phyloP scores from a whole-genome alignment of 2,113 vertebrate genomes.

The Ictalurus furcatus region DNA sequence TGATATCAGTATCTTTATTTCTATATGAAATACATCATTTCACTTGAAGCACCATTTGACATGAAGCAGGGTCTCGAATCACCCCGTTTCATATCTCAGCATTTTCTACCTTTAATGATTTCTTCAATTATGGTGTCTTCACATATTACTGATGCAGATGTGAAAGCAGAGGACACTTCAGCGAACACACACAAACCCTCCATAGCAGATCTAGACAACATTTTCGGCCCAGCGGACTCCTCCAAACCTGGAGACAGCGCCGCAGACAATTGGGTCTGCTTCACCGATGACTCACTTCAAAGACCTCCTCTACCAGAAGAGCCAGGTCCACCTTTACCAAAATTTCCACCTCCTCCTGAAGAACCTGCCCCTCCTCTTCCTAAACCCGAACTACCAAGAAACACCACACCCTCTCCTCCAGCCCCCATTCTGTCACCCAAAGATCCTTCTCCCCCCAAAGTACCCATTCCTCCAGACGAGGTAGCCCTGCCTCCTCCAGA shows the following conservation, averaged over 20 bases:
- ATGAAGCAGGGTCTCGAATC: neutral
- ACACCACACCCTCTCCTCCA: conserved; percentile 50
- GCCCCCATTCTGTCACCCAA: conserved; percentile 47
- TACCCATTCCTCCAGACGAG: conserved; percentile 54
- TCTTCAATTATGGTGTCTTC: conserved; percentile 16
- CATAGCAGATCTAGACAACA: conserved; percentile 94
- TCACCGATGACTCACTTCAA: conserved; percentile 81
- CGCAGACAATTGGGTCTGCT: conserved; percentile 87
- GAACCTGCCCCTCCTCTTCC: conserved; percentile 59
- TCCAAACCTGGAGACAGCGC: conserved; percentile 69
- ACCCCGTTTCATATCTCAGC: neutral
- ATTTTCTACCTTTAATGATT: neutral
- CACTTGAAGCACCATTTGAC: neutral
- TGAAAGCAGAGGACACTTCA: conserved; percentile 56
- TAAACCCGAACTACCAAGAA: conserved; percentile 57
- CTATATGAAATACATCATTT: neutral
- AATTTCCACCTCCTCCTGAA: conserved; percentile 58
- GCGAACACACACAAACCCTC: conserved; percentile 74
- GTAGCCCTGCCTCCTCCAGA: conserved; percentile 55
- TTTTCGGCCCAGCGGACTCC: conserved; percentile 88
- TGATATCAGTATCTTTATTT: neutral
- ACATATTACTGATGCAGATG: conserved; percentile 52
- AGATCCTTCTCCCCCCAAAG: conserved; percentile 48
- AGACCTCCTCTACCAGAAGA: conserved; percentile 65
- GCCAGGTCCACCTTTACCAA: conserved; percentile 60